Conservation (phyloP, 2,113 vertebrate species). For the Ginglymostoma cirratum region DNA sequence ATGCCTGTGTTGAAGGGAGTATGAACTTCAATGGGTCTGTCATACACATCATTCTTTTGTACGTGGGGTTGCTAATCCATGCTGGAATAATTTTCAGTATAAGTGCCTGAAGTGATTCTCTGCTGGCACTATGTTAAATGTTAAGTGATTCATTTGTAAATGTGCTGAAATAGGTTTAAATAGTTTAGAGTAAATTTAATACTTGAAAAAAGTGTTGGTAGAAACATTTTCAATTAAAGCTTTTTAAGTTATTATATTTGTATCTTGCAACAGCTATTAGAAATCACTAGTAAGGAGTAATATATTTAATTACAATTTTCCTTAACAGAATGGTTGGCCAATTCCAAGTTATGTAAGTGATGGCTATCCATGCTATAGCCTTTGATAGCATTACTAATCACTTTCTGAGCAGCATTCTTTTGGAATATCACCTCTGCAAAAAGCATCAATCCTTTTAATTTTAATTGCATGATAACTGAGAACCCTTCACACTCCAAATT, state of each 20-base stretch:
- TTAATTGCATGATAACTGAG: background rate
- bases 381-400: background rate
- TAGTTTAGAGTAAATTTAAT: background rate
- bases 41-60: background rate
- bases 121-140: background rate
- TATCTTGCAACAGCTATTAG: background rate
- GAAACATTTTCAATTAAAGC: background rate
- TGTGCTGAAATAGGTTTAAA: background rate
- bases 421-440: background rate
- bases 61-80: background rate
- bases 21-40: background rate
- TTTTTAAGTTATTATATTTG: background rate
- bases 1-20: background rate
- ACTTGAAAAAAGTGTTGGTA: background rate
- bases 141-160: background rate
- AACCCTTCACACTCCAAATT: background rate
- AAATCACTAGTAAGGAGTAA: background rate
- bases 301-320: slow-evolving; percentile 44
- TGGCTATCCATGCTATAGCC: background rate
- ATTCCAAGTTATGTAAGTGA: slow-evolving; percentile 53
- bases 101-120: background rate
- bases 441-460: background rate
- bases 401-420: slow-evolving; percentile 4
- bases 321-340: slow-evolving; percentile 52
- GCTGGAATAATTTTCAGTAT: background rate